Evolutionary conservation across 1,140 invertebrate species (phyloP).

Genomic region (Mesaphorura yosii): DNA sequence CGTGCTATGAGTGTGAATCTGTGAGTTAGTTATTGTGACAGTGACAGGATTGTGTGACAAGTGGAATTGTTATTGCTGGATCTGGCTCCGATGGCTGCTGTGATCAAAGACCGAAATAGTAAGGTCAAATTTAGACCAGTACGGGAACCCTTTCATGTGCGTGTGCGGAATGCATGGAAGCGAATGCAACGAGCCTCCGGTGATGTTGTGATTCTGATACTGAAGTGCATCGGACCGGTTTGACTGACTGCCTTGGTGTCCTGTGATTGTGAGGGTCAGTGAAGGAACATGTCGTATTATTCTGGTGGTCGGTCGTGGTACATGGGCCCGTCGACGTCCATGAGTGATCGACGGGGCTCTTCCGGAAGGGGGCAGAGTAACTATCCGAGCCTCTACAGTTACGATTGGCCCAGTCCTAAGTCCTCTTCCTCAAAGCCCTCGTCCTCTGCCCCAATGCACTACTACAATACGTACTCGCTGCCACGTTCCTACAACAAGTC

Average conservation of each 20-base stretch:
- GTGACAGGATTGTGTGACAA: too few species aligned
- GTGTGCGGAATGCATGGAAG: slow-evolving; percentile 16
- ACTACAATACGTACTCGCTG: neutral
- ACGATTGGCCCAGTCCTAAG: slow-evolving; percentile 5
- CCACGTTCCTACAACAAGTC: slow-evolving; percentile 11
- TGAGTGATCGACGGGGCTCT: neutral
- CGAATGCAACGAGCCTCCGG: slow-evolving; percentile 14
- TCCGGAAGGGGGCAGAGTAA: neutral
- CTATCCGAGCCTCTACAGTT: neutral
- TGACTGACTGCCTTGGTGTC: neutral
- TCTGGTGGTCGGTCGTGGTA: slow-evolving; percentile 13
- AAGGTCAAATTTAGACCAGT: too few species aligned
- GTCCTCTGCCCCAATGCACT: neutral
- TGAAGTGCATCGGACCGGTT: slow-evolving; percentile 30
- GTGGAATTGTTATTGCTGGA: too few species aligned
- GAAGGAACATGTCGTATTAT: slow-evolving; percentile 23
- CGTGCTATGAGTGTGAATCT: too few species aligned
- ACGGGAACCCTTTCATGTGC: too few species aligned
- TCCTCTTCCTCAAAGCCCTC: neutral
- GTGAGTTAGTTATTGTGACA: too few species aligned
- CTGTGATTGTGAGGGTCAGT: too few species aligned
- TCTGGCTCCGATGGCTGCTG: too few species aligned
- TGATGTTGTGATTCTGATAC: slow-evolving; percentile 19
- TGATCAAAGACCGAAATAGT: too few species aligned
- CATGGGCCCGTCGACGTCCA: neutral